Base-by-base conservation (phyloP, 2,113 vertebrate genomes). In the Ammodytes marinus region DNA sequence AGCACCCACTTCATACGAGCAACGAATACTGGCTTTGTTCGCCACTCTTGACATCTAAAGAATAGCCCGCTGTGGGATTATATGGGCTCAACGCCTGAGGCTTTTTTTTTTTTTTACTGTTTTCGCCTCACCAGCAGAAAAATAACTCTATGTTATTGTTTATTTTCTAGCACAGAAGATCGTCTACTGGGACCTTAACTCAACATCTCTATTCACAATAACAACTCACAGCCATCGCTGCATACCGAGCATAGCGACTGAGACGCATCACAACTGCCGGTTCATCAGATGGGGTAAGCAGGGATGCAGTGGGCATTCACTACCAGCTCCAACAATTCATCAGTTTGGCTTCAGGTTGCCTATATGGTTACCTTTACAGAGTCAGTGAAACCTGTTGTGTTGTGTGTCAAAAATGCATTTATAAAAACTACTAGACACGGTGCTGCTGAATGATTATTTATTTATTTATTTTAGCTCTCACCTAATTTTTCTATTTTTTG, bases 401-500 rank as follows among this genome's bases (percentile, higher is more conserved):
- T 46, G 14, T 69, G 69, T 67, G 50, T 19, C 46, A 83, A 85
- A 57, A 60, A 47, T 72, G 42, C 60, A 55, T 74, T 80, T 78
- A 65, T 78, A 86, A 46, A 72, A 85, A 75, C 55, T 71, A 80
- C 76, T 67, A 35, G 14, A 81, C 74, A 78, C 17, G 42, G 54
- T 4, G 2, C 46, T 37, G 0, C 67, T 27, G 27, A 27, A 27
- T 27, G 27, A 27, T 27, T 27, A 27, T 27, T 27, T 27, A 27
- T 27, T 27, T 27, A 27, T 27, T 27, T 69, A 50, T 55, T 69
- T 54, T 55, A 43, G 64, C 79, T 65, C 57, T 68, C 46, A 82
- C 77, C 74, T 84, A 61, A 71, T 80, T 88, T 86, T 69, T 71
- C 50, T 77, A 71, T n/a, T 83, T 86, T 89, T 85, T 86, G 83